Conservation (phyloP, 2,797 vertebrate species). For the Syngnathus acus region DNA sequence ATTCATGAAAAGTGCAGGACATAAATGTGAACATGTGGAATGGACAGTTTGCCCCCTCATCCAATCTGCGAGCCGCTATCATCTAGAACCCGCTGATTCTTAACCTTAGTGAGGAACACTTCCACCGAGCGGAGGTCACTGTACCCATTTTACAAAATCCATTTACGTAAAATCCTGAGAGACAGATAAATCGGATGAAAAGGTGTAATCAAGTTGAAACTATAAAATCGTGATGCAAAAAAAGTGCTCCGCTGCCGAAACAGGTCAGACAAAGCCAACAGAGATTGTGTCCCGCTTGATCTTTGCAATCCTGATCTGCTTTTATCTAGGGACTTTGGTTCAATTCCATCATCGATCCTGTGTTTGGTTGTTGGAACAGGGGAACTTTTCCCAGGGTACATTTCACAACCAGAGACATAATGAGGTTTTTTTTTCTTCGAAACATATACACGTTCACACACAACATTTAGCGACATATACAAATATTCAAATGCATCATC, state of each 20-base stretch:
- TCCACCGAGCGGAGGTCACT: constrained; percentile 9
- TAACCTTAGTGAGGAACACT: constrained; percentile 4
- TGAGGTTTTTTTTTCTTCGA: too few species aligned
- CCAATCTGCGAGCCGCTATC: constrained; percentile 15
- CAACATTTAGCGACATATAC: too few species aligned
- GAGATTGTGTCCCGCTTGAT: constrained; percentile 1
- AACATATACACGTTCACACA: too few species aligned
- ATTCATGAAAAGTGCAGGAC: too few species aligned
- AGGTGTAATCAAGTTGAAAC: background rate
- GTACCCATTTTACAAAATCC: constrained; percentile 4
- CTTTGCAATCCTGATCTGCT: background rate
- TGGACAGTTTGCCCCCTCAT: background rate
- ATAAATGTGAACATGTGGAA: background rate
- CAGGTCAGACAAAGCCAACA: constrained; percentile 3
- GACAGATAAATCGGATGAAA: background rate
- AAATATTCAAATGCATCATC: too few species aligned
- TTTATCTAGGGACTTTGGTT: background rate
- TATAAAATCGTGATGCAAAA: constrained; percentile 2
- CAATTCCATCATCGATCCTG: background rate
- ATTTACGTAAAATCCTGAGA: constrained; percentile 4
- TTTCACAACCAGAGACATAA: background rate
- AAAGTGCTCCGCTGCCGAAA: background rate
- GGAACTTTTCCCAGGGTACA: background rate
- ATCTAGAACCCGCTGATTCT: constrained; percentile 12
- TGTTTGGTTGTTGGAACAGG: background rate